These are phyloP conservation scores for Syngnathus scovelli DNA, from an alignment of 2,113 vertebrate genomes.

Conservation along the genomic window DNA sequence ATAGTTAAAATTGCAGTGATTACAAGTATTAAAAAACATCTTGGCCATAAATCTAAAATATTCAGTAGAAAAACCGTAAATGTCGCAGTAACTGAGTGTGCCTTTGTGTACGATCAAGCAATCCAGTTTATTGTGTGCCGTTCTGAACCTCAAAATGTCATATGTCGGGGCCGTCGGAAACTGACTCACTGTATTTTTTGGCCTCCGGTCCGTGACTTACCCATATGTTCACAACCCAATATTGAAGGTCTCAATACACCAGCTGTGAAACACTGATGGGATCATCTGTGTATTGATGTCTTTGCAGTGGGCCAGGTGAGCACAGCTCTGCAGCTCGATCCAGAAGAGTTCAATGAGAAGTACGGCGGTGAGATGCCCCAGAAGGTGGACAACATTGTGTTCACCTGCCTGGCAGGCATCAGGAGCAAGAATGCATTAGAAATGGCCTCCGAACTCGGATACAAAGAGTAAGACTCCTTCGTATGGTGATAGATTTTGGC, in stretches of 20 bases:
- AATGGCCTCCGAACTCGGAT: slow-evolving; percentile 78
- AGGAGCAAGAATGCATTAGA: slow-evolving; percentile 80
- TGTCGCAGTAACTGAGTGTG: too few relatives aligned
- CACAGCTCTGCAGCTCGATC: slow-evolving; percentile 78
- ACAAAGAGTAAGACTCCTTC: slow-evolving; percentile 71
- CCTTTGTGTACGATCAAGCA: too few relatives aligned
- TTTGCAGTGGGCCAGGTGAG: slow-evolving; percentile 78
- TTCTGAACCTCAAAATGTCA: background rate
- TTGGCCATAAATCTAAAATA: too few relatives aligned
- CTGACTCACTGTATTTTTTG: background rate
- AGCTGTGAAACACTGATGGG: background rate
- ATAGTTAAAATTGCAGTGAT: too few relatives aligned
- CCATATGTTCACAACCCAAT: background rate
- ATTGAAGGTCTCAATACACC: background rate
- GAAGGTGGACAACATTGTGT: slow-evolving; percentile 76
- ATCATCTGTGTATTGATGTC: slow-evolving; percentile 1
- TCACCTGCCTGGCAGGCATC: slow-evolving; percentile 83
- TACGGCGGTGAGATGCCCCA: slow-evolving; percentile 79
- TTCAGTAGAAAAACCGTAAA: too few relatives aligned
- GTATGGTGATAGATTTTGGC: background rate
- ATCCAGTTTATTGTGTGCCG: too few relatives aligned
- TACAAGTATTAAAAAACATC: too few relatives aligned
- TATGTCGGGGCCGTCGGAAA: background rate
- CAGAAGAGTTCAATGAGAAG: slow-evolving; percentile 77
- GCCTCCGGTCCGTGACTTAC: background rate